Evolutionary conservation across 2,888 invertebrate species (phyloP).

Genomic region (Lymantria monacha): DNA sequence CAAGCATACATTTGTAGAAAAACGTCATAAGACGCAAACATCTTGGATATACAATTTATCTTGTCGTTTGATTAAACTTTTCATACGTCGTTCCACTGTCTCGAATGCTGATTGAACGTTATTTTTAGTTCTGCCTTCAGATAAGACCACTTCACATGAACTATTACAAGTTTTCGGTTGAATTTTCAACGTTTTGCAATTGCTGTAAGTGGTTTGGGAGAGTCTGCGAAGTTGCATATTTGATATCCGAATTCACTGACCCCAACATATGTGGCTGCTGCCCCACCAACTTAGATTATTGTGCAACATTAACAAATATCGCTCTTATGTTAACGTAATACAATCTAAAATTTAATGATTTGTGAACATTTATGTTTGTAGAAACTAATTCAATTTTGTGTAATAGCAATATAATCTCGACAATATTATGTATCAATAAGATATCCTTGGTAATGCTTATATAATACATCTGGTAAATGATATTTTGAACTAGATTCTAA

Average conservation of each 20-base stretch:
- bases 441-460: no score
- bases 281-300: constrained; percentile 13
- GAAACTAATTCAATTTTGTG: constrained; percentile 36
- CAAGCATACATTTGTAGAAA: no score
- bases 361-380: constrained; percentile 10
- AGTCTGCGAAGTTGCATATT: constrained; percentile 56
- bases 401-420: constrained; percentile 38
- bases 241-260: constrained; percentile 45
- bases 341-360: not conserved
- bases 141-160: constrained; percentile 7
- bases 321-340: constrained; percentile 13
- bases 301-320: constrained; percentile 10
- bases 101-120: constrained; percentile 10
- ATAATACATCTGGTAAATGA: no score
- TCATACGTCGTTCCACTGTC: constrained; percentile 1
- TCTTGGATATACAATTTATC: no score
- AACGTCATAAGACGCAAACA: no score
- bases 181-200: constrained; percentile 51
- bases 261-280: constrained; percentile 22
- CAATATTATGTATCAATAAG: constrained; percentile 20
- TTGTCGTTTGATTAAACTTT: constrained; percentile 7
- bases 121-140: constrained; percentile 9
- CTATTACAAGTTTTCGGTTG: constrained; percentile 28
- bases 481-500: no score
- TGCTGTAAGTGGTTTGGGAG: constrained; percentile 53